A percentile compares a stretch with the other conserved stretches of the same genome.
These are phyloP conservation scores for Fistularia tabacaria DNA, from an alignment of 2,797 vertebrate species.

Conservation along the genomic window DNA sequence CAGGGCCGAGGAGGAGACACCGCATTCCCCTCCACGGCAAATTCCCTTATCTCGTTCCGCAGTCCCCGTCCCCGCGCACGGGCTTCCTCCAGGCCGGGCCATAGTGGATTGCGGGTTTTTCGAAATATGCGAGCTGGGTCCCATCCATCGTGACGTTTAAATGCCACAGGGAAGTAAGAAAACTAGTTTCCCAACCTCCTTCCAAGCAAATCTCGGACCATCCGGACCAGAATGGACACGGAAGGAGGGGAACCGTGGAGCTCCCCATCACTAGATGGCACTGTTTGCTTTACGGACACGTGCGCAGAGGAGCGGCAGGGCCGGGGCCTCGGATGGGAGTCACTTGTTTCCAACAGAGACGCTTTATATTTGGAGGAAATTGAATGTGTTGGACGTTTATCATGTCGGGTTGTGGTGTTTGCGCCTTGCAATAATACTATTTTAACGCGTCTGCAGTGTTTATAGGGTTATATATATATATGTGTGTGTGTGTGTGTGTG, in stretches of 20 bases:
- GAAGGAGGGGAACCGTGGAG: constrained; percentile 8
- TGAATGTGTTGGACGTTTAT: constrained; percentile 31
- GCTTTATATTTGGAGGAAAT: constrained; percentile 58
- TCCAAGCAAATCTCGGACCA: constrained; percentile 11
- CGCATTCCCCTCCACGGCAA: too few relatives aligned
- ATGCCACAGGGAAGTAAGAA: constrained; percentile 46
- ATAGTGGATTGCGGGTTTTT: constrained; percentile 44
- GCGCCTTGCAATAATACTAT: constrained; percentile 38
- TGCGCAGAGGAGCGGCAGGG: neutral
- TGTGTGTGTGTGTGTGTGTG: constrained; percentile 3
- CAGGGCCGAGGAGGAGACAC: too few relatives aligned
- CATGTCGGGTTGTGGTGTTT: constrained; percentile 1
- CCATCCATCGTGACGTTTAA: constrained; percentile 61
- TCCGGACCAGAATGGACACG: too few relatives aligned
- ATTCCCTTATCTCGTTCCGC: too few relatives aligned
- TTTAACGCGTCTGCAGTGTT: constrained; percentile 64
- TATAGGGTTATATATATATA: constrained; percentile 21
- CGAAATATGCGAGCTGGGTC: constrained; percentile 54
- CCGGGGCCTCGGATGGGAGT: neutral
- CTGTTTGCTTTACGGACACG: constrained; percentile 78
- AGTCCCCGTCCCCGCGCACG: too few relatives aligned
- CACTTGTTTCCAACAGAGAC: constrained; percentile 51
- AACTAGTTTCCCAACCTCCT: constrained; percentile 46
- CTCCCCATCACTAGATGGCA: constrained; percentile 80
- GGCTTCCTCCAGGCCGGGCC: constrained; percentile 33